Base-by-base conservation (phyloP, 2,113 vertebrate genomes). In the Andinoacara biseriatus region DNA sequence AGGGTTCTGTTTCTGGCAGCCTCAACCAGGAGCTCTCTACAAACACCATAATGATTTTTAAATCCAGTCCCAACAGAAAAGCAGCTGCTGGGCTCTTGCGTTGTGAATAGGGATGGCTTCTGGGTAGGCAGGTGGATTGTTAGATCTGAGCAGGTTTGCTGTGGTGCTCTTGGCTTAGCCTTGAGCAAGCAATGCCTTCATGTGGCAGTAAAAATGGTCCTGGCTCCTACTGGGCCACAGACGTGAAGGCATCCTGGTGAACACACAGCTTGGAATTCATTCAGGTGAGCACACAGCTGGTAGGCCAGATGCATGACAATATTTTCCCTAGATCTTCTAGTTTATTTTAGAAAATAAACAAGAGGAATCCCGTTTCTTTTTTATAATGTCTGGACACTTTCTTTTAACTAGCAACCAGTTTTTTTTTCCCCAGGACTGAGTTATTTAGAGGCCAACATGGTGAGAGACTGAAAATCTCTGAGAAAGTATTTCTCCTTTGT, bases 71-170 rank as follows among this genome's bases (percentile, higher is more conserved):
- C 15, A 15, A 72, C 10, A 17, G 63, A 79, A 65, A 81, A 78
- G 69, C 76, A 46, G 67, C 90, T 58, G 18, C 67, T 24, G 76
- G 81, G 65, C 59, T 69, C 77, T 17, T 65, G 26, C 31, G 59
- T 13, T 33, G 61, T 69, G 78, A 82, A 59, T 46, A 33, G 72
- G 5, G 72, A 76, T 20, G 31, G 84, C 75, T 77, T 80, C 33
- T 61, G 77, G 87, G 67, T 56, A 82, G 78, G 67, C 87, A 87
- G 87, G 81, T 86, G 85, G 35, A 58, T 87, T 56, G 78, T 76
- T 46, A 58, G 79, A 86, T 86, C 58, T 74, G 46, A 86, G 78
- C 81, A 59, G 75, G 78, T 85, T 81, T 82, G 84, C 87, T 35
- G 49, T 31, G 78, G 58, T 24, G 54, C 83, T 86, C 20, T n/a